Base-by-base conservation (phyloP, 2,797 vertebrate species). In the Pyrocephalus nanus region DNA sequence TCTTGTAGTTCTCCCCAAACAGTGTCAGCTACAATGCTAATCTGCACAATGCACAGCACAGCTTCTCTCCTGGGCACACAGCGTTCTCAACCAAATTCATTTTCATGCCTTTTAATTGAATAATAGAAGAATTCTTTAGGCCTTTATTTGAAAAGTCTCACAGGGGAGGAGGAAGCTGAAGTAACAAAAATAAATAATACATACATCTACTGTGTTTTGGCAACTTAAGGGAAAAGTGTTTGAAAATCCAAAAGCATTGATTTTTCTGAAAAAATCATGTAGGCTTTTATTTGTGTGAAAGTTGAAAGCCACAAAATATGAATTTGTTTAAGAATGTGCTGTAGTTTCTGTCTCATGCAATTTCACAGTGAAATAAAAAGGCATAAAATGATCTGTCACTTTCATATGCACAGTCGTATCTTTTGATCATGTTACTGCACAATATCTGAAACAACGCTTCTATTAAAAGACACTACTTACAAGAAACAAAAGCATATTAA, bases 61-160 rank as follows among this genome's bases (percentile, higher is more conserved):
- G 91, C 88, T 92, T 90, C 91, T 96, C 92, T 96, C 92, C 91
- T 95, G 93, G 90, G 95, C 94, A 92, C 74, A 13, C 75, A 43
- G 61, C 19, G 4, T 88, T 95, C 92, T 85, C 90, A 83, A 80
- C 86, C 83, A 95, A 90, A 93, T 94, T 95, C 92, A 93, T 96
- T 96, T 96, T 93, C 95, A 91, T 97, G 94, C 95, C 95, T 95
- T 95, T 90, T 96, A 94, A 93, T 95, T 92, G 90, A 87, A 94
- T 96, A 91, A 82, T 76, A 36, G 15, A 92, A 27, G n/a, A 85
- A 89, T 95, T 94, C 86, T 87, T 91, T 40, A 85, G 80, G 62
- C 84, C 45, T 94, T 78, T 88, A 72, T 91, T 89, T 93, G 85
- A 76, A 51, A 74, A 91, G 57, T 65, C 95, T 89, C 92, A 53